Evolutionary conservation across 2,888 invertebrate species (phyloP).

Genomic region (Orchesella flavescens): DNA sequence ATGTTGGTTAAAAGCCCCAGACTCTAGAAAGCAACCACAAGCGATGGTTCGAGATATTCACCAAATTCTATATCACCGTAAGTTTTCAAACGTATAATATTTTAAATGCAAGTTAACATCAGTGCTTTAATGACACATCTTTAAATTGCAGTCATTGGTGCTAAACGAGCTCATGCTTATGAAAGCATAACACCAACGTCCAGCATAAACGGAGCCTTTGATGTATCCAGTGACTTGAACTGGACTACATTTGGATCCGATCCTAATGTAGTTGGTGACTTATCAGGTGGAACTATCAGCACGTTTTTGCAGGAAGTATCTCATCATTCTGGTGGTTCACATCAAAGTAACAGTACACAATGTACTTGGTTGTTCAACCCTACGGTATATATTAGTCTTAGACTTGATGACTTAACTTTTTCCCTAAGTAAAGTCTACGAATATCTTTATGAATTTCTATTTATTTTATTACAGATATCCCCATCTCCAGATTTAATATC

Average conservation of each 20-base stretch:
- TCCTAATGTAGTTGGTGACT: constrained; percentile 47
- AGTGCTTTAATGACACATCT: background rate
- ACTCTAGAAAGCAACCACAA: constrained; percentile 84
- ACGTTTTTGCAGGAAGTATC: constrained; percentile 71
- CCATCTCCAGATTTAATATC: constrained; percentile 71
- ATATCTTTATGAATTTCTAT: background rate
- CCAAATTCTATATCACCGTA: constrained; percentile 84
- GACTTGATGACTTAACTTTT: background rate
- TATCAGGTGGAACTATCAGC: constrained; percentile 70
- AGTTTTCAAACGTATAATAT: constrained; percentile 29
- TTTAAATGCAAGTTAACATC: background rate
- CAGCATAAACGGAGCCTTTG: constrained; percentile 69
- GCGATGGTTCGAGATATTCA: constrained; percentile 89
- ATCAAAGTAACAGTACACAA: constrained; percentile 69
- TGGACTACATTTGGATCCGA: constrained; percentile 72
- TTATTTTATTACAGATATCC: constrained; percentile 51
- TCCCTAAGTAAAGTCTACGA: background rate
- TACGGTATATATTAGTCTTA: constrained; percentile 55
- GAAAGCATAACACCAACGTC: constrained; percentile 76
- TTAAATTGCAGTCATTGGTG: constrained; percentile 77
- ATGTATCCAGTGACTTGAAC: constrained; percentile 67
- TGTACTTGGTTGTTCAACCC: constrained; percentile 70
- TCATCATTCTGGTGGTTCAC: constrained; percentile 69
- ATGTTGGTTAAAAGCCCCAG: constrained; percentile 86
- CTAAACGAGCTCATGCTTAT: constrained; percentile 79